phyloP scores from a whole-genome alignment of 2,888 invertebrate genomes.

The Noctua janthe region DNA sequence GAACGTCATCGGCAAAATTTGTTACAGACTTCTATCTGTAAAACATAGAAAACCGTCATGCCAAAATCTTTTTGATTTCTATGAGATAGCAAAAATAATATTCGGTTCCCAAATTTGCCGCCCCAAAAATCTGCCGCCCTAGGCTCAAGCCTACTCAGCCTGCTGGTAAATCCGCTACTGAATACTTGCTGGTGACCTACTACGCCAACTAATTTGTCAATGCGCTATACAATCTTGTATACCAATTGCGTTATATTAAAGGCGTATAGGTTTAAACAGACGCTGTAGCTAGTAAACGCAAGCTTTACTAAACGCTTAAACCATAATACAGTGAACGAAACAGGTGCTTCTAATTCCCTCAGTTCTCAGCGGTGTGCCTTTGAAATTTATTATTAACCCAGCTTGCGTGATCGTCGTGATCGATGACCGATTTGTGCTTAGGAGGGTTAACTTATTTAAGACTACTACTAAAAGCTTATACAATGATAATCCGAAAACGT shows the following conservation, averaged over 20 bases:
- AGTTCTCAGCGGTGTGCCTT: slow-evolving; percentile 34
- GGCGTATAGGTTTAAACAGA: slow-evolving; percentile 10
- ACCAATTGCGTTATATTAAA: background rate
- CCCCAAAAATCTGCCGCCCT: too few relatives aligned
- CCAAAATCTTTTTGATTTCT: too few relatives aligned
- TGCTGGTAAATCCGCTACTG: background rate
- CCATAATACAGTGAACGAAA: slow-evolving; percentile 12
- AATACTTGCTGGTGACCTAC: background rate
- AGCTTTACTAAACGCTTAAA: slow-evolving; percentile 25
- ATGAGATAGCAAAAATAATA: too few relatives aligned
- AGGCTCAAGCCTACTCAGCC: too few relatives aligned
- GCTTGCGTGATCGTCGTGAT: slow-evolving; percentile 27
- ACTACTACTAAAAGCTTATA: background rate
- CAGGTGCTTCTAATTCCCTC: slow-evolving; percentile 54
- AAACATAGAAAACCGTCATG: too few relatives aligned
- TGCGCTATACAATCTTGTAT: background rate
- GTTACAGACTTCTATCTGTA: too few relatives aligned
- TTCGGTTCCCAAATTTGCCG: too few relatives aligned
- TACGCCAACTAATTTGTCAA: background rate
- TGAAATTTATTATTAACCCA: slow-evolving; percentile 54
- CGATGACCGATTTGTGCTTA: slow-evolving; percentile 26
- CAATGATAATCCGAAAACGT: background rate
- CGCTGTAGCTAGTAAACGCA: background rate
- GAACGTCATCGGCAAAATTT: too few relatives aligned
- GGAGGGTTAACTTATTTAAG: slow-evolving; percentile 23